Evolutionary conservation across 2,888 invertebrate genomes (phyloP).

Genomic region (Xylota sylvarum): DNA sequence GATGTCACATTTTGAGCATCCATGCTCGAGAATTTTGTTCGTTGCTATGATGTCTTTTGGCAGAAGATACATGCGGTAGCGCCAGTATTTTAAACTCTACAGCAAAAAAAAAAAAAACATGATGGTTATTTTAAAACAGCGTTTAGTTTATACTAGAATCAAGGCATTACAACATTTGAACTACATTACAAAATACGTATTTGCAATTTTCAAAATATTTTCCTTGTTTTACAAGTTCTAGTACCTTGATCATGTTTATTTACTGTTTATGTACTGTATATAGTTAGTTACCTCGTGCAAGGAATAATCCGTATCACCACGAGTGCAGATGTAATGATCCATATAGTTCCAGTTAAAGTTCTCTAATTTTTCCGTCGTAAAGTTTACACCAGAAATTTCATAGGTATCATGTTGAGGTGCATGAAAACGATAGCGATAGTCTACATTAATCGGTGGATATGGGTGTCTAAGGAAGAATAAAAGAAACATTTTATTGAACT

Average conservation of each 20-base stretch:
- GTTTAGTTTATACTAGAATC: too few relatives aligned
- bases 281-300: constrained; percentile 92
- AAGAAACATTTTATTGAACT: not conserved
- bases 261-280: too few relatives aligned
- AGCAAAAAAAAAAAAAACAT: constrained; percentile 61
- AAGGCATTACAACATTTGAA: too few relatives aligned
- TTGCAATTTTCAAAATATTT: too few relatives aligned
- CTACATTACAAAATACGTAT: too few relatives aligned
- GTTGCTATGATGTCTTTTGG: constrained; percentile 93
- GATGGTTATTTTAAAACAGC: not conserved
- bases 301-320: constrained; percentile 96
- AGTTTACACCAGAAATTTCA: constrained; percentile 97
- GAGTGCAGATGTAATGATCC: constrained; percentile 98
- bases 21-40: constrained; percentile 91
- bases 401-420: constrained; percentile 96
- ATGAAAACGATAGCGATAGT: constrained; percentile 96
- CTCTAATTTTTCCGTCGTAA: constrained; percentile 97
- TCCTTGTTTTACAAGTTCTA: too few relatives aligned
- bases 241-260: too few relatives aligned
- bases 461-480: constrained; percentile 89
- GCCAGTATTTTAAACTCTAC: constrained; percentile 94
- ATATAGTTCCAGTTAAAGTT: constrained; percentile 99
- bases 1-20: constrained; percentile 91
- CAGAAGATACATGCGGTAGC: constrained; percentile 94
- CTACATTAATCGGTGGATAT: constrained; percentile 96